Conservation (phyloP, 2,797 vertebrate genomes). For the Lacerta viridis region DNA sequence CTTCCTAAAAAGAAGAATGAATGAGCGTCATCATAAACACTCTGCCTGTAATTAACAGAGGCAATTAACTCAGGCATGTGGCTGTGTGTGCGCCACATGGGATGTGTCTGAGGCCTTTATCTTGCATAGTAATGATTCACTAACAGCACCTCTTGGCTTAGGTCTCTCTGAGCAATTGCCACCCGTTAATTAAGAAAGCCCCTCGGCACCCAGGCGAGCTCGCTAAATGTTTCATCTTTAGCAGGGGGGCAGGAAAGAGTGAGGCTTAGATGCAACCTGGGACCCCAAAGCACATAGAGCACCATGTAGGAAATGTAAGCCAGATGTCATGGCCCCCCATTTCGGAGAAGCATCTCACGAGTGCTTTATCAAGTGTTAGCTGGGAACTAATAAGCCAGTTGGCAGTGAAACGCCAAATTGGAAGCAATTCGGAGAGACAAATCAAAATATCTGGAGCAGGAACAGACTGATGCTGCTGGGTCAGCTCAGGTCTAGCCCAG, state of each 20-base stretch:
- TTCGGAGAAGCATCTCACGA: background rate
- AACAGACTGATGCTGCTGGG: background rate
- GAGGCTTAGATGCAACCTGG: constrained; percentile 9
- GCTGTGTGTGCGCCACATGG: background rate
- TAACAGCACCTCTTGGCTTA: constrained; percentile 35
- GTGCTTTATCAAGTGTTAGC: background rate
- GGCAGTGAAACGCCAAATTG: background rate
- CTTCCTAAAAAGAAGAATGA: background rate
- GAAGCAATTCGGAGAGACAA: background rate
- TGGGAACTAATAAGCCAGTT: background rate
- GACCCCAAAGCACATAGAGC: constrained; percentile 9
- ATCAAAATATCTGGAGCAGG: background rate
- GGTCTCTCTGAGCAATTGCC: constrained; percentile 41
- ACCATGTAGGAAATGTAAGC: background rate
- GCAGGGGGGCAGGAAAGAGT: background rate
- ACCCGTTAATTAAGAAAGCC: constrained; percentile 37
- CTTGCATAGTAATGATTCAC: constrained; percentile 37
- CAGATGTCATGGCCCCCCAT: background rate
- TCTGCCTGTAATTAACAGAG: constrained; percentile 23
- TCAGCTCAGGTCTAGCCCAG: background rate
- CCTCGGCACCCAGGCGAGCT: constrained; percentile 9
- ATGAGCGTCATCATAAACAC: constrained; percentile 4
- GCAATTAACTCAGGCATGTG: constrained; percentile 2
- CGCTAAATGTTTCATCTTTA: background rate
- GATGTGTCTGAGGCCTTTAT: background rate